These are phyloP conservation scores for Dipodomys merriami DNA, from an alignment of 2,113 vertebrate species.

Conservation along the genomic window DNA sequence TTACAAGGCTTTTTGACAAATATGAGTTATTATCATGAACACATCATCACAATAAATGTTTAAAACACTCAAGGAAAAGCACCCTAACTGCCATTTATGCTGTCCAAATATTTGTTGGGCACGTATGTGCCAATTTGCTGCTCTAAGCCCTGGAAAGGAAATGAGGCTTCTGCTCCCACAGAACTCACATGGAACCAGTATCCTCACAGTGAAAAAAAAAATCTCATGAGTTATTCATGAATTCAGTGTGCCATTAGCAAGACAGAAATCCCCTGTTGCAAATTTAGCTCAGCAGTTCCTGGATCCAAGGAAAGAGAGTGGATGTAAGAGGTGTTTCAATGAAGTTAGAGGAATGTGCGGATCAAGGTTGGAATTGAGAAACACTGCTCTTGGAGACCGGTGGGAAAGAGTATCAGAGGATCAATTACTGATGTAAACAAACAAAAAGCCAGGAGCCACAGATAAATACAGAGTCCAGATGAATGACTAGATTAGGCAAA, in stretches of 20 bases:
- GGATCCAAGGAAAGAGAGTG: background rate
- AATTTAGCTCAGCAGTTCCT: background rate
- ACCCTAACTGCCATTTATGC: slow-evolving; percentile 24
- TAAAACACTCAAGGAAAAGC: background rate
- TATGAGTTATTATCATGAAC: background rate
- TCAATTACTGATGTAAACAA: background rate
- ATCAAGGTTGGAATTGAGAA: background rate
- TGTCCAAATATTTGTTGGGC: slow-evolving; percentile 46
- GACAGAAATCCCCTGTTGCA: background rate
- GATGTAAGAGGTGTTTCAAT: background rate
- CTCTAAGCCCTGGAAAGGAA: background rate
- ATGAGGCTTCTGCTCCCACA: background rate
- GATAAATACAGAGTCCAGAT: background rate
- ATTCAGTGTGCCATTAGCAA: background rate
- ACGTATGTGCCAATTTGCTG: background rate
- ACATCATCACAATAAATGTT: slow-evolving; percentile 5
- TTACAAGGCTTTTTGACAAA: slow-evolving; percentile 16
- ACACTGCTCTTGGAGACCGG: background rate
- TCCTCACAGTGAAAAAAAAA: background rate
- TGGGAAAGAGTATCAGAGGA: background rate
- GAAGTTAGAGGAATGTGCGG: background rate
- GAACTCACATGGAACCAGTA: background rate
- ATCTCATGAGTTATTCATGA: background rate
- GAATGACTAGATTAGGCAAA: background rate
- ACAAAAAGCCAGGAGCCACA: background rate